Base-by-base conservation (phyloP, 2,113 vertebrate genomes). In the Murina feae region DNA sequence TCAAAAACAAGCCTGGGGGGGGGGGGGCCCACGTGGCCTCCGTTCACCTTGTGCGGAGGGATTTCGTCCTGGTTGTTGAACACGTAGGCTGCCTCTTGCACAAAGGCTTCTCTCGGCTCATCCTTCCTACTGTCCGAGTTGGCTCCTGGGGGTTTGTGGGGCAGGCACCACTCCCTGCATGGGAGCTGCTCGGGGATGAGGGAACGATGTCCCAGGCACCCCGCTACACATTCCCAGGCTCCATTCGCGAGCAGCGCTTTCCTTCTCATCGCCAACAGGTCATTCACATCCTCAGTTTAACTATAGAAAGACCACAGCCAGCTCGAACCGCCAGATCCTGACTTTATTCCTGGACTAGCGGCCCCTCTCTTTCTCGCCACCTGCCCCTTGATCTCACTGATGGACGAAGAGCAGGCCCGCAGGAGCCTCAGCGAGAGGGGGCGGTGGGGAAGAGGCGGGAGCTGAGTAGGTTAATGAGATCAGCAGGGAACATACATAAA, bases 401-500 rank as follows among this genome's bases (percentile, higher is more conserved):
- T 9, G 16, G 20, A 58, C 30, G 5, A 32, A 86, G 25, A 63
- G 10, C 66, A 63, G 17, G 66, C 8, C 23, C 28, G 1, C 1
- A 2, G 2, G 18, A 60, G 20, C 44, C 49, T 28, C 23, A 49
- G 47, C 68, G 11, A 60, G 4, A 30, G 85, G 58, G 9, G 35
- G 1, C 2, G 2, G 9, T n/a, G 13, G 28, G 20, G 30, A 13
- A 37, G 21, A 28, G 28, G 60, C 4, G 1, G 66, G 55, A 49
- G 74, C 42, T 10, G 9, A 92, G 88, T 21, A 16, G 25, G 71
- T 37, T 32, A 63, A 66, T 25, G 47, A 91, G 30, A 69, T 4
- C 39, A 85, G 75, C 28, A 86, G 47, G 51, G 32, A 90, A 92
- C 72, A 72, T 10, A 92, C 72, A 72, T 10, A 68, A 72, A 65